A percentile compares a stretch with the other conserved stretches of the same genome.
Evolutionary conservation across 2,797 vertebrate genomes (phyloP).

Genomic region (Anguilla obscura): DNA sequence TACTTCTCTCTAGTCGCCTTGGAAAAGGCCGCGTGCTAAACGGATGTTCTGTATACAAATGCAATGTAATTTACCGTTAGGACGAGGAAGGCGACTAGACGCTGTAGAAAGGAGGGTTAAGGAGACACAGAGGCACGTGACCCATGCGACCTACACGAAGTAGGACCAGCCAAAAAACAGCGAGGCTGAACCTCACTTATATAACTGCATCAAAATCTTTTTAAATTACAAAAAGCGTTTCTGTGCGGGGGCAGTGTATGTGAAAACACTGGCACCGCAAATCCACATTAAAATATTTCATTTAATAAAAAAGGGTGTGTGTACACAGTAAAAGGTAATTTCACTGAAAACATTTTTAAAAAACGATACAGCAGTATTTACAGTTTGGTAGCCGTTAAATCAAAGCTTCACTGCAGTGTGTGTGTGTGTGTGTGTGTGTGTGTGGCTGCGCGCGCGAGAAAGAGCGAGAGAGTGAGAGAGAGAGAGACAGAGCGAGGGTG

Average conservation of each 20-base stretch:
- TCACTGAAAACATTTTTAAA: background rate
- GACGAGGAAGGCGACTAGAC: background rate
- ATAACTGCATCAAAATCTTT: background rate
- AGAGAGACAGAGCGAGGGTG: no score
- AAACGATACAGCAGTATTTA: background rate
- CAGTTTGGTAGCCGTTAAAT: background rate
- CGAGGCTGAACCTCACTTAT: background rate
- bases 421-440: no score
- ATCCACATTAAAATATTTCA: no score
- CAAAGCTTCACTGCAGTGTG: no score
- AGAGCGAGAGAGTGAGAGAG: no score
- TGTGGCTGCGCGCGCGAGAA: no score
- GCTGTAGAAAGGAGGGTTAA: background rate
- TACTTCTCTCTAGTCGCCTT: background rate
- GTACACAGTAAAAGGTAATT: no score
- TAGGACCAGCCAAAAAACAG: background rate
- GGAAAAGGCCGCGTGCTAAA: background rate
- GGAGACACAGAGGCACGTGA: background rate
- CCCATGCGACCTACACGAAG: background rate
- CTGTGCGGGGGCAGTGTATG: background rate
- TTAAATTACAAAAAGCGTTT: no score
- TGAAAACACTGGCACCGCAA: no score
- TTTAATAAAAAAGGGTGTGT: no score
- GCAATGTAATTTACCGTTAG: background rate
- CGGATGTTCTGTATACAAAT: background rate